Evolutionary conservation across 2,113 vertebrate genomes (phyloP).

Genomic region (Carassius gibelio): DNA sequence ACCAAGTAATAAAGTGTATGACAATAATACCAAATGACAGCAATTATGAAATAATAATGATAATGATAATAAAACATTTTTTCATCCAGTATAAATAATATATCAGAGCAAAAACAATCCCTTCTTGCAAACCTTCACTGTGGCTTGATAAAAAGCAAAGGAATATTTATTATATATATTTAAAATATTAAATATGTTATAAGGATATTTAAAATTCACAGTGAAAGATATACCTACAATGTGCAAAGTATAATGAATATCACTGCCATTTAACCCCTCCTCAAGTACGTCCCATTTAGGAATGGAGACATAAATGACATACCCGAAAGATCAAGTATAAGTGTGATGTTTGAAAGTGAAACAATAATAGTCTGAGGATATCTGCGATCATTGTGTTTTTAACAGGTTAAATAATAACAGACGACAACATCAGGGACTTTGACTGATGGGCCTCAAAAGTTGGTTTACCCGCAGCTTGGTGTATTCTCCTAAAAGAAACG

Average conservation of each 20-base stretch:
- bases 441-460: slow-evolving; percentile 6
- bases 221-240: not conserved
- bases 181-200: too few relatives aligned
- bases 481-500: slow-evolving; percentile 36
- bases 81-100: not conserved
- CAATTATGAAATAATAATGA: not conserved
- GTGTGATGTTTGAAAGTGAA: too few relatives aligned
- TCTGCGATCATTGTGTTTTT: too few relatives aligned
- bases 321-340: too few relatives aligned
- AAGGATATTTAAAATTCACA: not conserved
- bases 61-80: not conserved
- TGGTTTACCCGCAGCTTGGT: slow-evolving; percentile 18
- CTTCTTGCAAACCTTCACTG: too few relatives aligned
- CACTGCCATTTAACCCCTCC: not conserved
- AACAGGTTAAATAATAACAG: not conserved
- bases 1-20: not conserved
- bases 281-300: too few relatives aligned
- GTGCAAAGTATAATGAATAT: not conserved
- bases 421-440: slow-evolving; percentile 14
- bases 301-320: too few relatives aligned
- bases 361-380: too few relatives aligned
- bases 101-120: too few relatives aligned
- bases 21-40: not conserved
- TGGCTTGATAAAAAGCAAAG: too few relatives aligned
- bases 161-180: too few relatives aligned